Conservation (phyloP, 2,888 invertebrate genomes). For the Athripsodes cinereus region DNA sequence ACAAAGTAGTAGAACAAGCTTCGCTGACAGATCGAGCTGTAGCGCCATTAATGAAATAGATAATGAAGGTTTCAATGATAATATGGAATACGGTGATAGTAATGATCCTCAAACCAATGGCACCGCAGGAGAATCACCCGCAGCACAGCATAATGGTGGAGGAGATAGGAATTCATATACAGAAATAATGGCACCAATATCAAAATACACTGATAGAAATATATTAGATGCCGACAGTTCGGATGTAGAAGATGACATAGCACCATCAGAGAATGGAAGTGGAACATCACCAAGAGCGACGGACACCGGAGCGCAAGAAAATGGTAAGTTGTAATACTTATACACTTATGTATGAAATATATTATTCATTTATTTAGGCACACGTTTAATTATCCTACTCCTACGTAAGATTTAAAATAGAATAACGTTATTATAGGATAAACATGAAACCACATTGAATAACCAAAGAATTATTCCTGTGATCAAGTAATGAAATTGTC, state of each 20-base stretch:
- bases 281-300: conserved; percentile 26
- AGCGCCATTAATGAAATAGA: conserved; percentile 27
- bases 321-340: conserved; percentile 25
- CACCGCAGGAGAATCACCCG: conserved; percentile 16
- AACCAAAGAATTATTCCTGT: too few species aligned
- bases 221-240: conserved; percentile 47
- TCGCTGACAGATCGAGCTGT: conserved; percentile 26
- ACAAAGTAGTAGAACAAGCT: conserved; percentile 25
- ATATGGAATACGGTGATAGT: conserved; percentile 16
- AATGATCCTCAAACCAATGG: conserved; percentile 11
- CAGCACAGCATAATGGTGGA: conserved; percentile 19
- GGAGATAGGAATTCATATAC: conserved; percentile 49
- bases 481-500: too few species aligned
- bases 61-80: conserved; percentile 24
- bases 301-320: conserved; percentile 24
- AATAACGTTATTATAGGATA: too few species aligned
- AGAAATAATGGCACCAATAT: conserved; percentile 37
- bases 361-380: too few species aligned
- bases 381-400: too few species aligned
- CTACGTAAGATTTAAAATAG: too few species aligned
- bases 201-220: conserved; percentile 43
- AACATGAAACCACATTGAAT: too few species aligned
- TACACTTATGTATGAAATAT: too few species aligned
- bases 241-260: conserved; percentile 41
- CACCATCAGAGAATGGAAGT: conserved; percentile 38